Evolutionary conservation across 2,113 vertebrate genomes (phyloP).

Genomic region (Stigmatopora nigra): DNA sequence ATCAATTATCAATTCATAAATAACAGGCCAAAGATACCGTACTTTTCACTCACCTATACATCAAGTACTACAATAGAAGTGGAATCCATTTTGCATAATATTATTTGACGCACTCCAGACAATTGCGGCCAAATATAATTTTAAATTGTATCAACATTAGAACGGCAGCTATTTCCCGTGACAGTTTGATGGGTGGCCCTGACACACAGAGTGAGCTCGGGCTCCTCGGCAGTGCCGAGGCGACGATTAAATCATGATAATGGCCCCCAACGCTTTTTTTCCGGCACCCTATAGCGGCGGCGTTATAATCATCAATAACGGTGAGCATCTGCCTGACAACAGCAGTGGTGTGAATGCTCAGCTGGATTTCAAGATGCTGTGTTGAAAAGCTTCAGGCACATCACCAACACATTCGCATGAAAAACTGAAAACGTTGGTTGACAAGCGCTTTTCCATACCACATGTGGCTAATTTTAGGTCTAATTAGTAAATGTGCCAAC

Average conservation of each 20-base stretch:
- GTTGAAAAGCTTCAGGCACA: not conserved
- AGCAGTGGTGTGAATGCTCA: constrained; percentile 28
- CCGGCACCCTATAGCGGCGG: constrained; percentile 45
- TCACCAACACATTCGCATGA: not conserved
- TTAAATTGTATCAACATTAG: constrained; percentile 53
- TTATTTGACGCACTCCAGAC: constrained; percentile 33
- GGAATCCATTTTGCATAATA: constrained; percentile 40
- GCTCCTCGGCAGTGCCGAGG: constrained; percentile 40
- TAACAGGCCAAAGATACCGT: not conserved
- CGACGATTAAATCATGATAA: constrained; percentile 63
- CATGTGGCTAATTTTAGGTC: not conserved
- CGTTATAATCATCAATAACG: constrained; percentile 55
- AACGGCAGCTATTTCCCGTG: constrained; percentile 51
- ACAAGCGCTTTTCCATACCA: not conserved
- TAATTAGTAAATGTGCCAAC: not conserved
- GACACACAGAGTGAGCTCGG: constrained; percentile 46
- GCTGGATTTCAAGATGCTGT: constrained; percentile 15
- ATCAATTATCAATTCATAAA: not conserved
- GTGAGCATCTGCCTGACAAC: constrained; percentile 58
- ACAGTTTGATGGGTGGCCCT: constrained; percentile 64
- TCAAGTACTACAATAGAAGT: constrained; percentile 41
- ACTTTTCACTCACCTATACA: not conserved
- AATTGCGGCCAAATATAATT: constrained; percentile 47
- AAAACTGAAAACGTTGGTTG: not conserved
- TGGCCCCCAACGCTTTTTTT: constrained; percentile 42